phyloP scores from a whole-genome alignment of 2,888 invertebrate species.

The Tyria jacobaeae region DNA sequence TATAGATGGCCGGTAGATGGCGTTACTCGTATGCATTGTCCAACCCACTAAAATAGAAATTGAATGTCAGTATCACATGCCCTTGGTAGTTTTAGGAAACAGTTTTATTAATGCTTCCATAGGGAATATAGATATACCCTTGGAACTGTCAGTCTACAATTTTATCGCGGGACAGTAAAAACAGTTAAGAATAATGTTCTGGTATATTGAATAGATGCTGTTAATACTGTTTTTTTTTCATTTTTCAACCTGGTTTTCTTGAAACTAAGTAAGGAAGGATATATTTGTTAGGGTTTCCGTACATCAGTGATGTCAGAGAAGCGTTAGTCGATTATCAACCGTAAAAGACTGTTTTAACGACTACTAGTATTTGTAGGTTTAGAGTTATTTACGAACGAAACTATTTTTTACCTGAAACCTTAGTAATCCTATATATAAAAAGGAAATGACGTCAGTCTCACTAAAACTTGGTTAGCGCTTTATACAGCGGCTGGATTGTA shows the following conservation, averaged over 20 bases:
- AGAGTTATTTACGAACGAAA: too few relatives aligned
- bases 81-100: background rate
- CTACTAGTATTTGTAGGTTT: too few relatives aligned
- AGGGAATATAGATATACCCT: background rate
- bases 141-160: background rate
- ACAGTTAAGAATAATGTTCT: background rate
- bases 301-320: too few relatives aligned
- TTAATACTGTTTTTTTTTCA: background rate
- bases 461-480: too few relatives aligned
- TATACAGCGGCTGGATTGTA: too few relatives aligned
- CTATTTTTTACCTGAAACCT: too few relatives aligned
- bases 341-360: too few relatives aligned
- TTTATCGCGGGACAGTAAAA: background rate
- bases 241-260: background rate
- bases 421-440: too few relatives aligned
- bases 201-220: background rate
- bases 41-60: background rate
- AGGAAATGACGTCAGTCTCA: too few relatives aligned
- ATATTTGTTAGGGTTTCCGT: too few relatives aligned
- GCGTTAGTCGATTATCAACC: too few relatives aligned
- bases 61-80: background rate
- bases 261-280: too few relatives aligned
- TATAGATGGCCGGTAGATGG: background rate
- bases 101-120: background rate
- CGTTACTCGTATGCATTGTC: background rate